Conservation (phyloP, 2,888 invertebrate species). For the Orthosia gracilis region DNA sequence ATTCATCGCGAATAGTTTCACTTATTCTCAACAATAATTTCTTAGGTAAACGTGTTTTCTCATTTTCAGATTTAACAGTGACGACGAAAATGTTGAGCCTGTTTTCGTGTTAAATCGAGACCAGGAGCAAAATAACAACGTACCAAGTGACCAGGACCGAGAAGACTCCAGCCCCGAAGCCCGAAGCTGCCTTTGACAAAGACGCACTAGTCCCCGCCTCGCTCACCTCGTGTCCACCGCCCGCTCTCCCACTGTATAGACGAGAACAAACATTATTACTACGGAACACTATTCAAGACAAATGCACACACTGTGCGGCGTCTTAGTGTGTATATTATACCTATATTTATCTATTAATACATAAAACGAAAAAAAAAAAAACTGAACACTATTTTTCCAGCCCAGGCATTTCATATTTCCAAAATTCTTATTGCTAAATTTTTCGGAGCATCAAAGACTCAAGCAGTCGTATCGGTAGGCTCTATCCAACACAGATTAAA, state of each 20-base stretch:
- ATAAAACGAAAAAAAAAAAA: constrained; percentile 16
- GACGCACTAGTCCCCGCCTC: constrained; percentile 66
- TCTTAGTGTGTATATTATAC: constrained; percentile 31
- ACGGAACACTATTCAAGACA: constrained; percentile 20
- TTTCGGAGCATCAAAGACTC: constrained; percentile 9
- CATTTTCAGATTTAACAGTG: constrained; percentile 79
- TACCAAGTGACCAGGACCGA: constrained; percentile 74
- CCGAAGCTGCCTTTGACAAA: constrained; percentile 74
- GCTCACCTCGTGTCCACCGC: constrained; percentile 54
- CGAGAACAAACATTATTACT: constrained; percentile 54
- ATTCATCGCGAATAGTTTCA: background rate
- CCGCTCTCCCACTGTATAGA: constrained; percentile 44
- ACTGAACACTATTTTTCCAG: constrained; percentile 21
- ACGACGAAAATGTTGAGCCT: constrained; percentile 85
- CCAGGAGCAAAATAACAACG: constrained; percentile 83
- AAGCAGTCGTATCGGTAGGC: background rate
- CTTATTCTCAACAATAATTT: background rate
- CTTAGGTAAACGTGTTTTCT: background rate
- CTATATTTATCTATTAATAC: constrained; percentile 21
- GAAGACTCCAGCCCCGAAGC: constrained; percentile 67
- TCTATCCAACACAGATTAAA: constrained; percentile 7
- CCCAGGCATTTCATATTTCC: constrained; percentile 12
- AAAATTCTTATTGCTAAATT: constrained; percentile 14
- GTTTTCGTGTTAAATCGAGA: constrained; percentile 81
- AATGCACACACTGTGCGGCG: constrained; percentile 11